These are phyloP conservation scores for Sarcophaga caerulescens DNA, from an alignment of 2,888 invertebrate species.

Conservation along the genomic window DNA sequence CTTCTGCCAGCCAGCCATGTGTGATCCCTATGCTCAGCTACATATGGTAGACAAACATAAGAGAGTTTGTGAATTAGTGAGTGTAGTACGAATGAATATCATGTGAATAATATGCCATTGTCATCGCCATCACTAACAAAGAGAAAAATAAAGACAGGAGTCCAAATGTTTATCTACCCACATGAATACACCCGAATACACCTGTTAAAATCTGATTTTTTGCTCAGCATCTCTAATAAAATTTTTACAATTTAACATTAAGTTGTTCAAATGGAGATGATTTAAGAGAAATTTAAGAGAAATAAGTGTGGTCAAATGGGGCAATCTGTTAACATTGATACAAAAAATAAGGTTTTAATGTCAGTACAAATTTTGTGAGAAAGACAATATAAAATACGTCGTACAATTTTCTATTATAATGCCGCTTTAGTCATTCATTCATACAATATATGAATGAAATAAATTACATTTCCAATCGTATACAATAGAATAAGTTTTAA, in stretches of 20 bases:
- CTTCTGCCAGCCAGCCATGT: not conserved
- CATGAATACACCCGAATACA: slow-evolving; percentile 3
- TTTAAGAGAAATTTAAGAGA: not conserved
- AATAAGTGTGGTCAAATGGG: not conserved
- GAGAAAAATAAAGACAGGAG: not conserved
- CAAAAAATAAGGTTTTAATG: no score
- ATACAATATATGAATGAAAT: no score
- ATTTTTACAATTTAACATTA: slow-evolving; percentile 4
- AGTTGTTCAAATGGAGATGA: not conserved
- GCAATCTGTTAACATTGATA: slow-evolving; percentile 13
- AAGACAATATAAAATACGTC: no score
- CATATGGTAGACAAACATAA: not conserved
- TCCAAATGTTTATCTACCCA: slow-evolving; percentile 12
- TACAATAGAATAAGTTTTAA: no score
- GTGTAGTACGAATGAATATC: no score
- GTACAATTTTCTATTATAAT: no score
- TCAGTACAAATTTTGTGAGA: no score
- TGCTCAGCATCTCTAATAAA: no score
- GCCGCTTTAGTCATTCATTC: no score
- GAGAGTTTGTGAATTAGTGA: not conserved
- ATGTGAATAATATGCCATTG: not conserved
- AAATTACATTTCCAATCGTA: no score
- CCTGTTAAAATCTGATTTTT: slow-evolving; percentile 17
- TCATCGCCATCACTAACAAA: not conserved
- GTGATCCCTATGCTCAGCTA: not conserved